These are phyloP conservation scores for Orchestia grillus DNA, from an alignment of 1,140 invertebrate genomes.

Conservation along the genomic window DNA sequence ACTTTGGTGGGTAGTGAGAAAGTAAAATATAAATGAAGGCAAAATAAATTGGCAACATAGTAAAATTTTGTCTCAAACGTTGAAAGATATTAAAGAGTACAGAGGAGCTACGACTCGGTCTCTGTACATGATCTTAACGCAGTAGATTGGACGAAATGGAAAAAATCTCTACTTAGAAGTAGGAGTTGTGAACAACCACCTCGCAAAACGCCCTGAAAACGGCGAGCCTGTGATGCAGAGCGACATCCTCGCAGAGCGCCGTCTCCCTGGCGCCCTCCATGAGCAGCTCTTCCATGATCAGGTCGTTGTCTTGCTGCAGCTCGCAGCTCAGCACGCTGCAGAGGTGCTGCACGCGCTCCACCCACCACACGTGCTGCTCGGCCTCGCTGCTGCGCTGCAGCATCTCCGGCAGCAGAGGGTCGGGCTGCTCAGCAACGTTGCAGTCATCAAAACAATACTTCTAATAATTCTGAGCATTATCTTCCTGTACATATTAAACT, in stretches of 20 bases:
- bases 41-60: not conserved
- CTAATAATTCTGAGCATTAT: too few species aligned
- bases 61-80: not conserved
- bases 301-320: slow-evolving; percentile 29
- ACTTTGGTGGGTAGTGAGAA: too few species aligned
- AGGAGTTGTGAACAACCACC: not conserved
- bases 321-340: slow-evolving; percentile 42
- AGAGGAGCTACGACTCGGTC: not conserved
- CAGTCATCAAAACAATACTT: not conserved
- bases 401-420: not conserved
- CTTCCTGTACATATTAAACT: not conserved
- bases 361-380: slow-evolving; percentile 28
- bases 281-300: slow-evolving; percentile 42
- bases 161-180: not conserved
- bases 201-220: not conserved
- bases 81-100: not conserved
- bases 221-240: slow-evolving; percentile 9
- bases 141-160: not conserved
- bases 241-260: not conserved
- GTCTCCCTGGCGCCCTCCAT: not conserved
- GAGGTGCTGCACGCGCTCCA: not conserved
- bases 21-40: too few species aligned
- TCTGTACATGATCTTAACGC: not conserved
- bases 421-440: not conserved
- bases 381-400: not conserved